Conservation (phyloP, 2,113 vertebrate species). For the Malurus melanocephalus region DNA sequence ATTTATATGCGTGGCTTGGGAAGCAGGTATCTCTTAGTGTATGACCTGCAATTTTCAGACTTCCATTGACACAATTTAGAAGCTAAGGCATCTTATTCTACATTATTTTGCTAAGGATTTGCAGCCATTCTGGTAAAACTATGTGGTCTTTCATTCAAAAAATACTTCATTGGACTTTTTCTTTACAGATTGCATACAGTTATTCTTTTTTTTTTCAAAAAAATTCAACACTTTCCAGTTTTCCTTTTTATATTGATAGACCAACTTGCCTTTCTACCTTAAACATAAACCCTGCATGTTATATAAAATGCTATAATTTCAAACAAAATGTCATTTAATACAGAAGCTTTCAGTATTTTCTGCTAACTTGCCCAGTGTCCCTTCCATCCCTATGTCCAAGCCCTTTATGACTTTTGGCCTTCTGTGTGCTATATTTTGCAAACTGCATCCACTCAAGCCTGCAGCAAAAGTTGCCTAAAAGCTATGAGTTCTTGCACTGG, state of each 20-base stretch:
- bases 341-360: not conserved
- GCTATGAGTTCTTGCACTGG: not conserved
- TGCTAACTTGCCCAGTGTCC: not conserved
- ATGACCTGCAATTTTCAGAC: not conserved
- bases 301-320: not conserved
- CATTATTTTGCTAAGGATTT: not conserved
- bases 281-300: not conserved
- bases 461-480: not conserved
- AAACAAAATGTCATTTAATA: not conserved
- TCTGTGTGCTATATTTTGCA: not conserved
- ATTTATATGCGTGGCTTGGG: accelerated
- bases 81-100: not conserved
- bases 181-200: not conserved
- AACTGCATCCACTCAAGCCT: not conserved
- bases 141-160: not conserved
- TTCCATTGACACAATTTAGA: not conserved
- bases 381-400: not conserved
- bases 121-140: not conserved
- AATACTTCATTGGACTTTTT: not conserved
- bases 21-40: not conserved
- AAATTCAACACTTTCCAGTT: not conserved
- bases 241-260: not conserved
- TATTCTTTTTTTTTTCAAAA: not conserved
- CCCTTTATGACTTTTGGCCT: not conserved
- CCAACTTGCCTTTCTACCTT: not conserved